Evolutionary conservation across 1,140 invertebrate species (phyloP), one percentile per base, ranked within the genome.

Genomic region (Bombus terrestris): DNA sequence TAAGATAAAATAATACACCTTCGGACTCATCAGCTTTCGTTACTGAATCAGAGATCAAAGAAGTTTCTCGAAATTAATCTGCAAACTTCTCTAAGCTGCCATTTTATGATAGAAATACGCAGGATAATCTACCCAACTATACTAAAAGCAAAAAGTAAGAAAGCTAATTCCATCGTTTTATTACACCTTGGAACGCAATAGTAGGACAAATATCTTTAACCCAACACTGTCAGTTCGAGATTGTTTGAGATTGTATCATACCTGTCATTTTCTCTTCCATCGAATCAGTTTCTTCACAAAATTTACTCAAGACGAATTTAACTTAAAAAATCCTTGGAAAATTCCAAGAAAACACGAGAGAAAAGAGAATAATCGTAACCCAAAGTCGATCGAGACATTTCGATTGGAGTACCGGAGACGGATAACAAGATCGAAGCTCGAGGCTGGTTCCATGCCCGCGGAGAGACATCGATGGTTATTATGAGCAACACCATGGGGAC

Each of bases 401-500:
- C 53, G 77, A 90, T 91, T 75, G 81, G 71, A 41, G 25, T 75
- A 53, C 47, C 76, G 59, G 80, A 41, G n/a, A 59, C 68, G 81
- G 83, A 88, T 91, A 92, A 90, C 89, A 85, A 91, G 89, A 83
- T 92, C 90, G 88, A 64, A 81, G 53, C 86, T 83, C 71, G 88
- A 74, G 75, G 88, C 85, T 89, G 87, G 71, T 83, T 89, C 76
- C 74, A 86, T 71, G 85, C 86, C 85, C 86, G 83, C 73, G 81
- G 91, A 89, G 92, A 92, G 89, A 93, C 92, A 93, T 94, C 91
- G 92, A 93, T 94, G 92, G 93, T 94, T 94, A 94, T 94, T 94
- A 94, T 93, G 92, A 92, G 92, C 92, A 94, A 94, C 93, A 93
- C 93, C 92, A 93, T 92, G 88, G 93, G 92, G 93, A 94, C 93